Conservation (phyloP, 2,113 vertebrate genomes). For the Tenrec ecaudatus region DNA sequence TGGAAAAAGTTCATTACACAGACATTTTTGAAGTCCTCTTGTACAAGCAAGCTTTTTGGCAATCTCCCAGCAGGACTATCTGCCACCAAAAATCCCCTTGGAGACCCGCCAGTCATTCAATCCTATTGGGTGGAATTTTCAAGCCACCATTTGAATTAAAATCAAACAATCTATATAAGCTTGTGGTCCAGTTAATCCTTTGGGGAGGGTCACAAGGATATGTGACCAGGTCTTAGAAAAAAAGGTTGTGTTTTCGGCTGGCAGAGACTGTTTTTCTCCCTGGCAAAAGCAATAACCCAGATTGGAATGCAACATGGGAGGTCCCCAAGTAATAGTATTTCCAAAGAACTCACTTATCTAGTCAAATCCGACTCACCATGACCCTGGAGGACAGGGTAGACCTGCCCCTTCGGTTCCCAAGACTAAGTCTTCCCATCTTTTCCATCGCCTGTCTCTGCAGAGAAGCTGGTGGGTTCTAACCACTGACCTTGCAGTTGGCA, state of each 20-base stretch:
- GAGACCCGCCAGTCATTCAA: not conserved
- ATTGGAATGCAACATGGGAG: not conserved
- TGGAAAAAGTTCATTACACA: too few species aligned
- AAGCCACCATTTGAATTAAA: not conserved
- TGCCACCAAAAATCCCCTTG: not conserved
- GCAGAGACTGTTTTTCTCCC: not conserved
- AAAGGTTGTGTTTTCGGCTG: not conserved
- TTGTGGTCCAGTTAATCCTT: not conserved
- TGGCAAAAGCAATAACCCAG: not conserved
- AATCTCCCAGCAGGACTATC: not conserved
- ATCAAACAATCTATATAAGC: too few species aligned
- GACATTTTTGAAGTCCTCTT: too few species aligned
- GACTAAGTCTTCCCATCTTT: too few species aligned
- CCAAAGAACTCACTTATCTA: not conserved
- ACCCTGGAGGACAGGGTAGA: too few species aligned
- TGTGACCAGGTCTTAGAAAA: too few species aligned
- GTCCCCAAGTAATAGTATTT: not conserved
- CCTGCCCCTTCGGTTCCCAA: too few species aligned
- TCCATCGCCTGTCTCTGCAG: too few species aligned
- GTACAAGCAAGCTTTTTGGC: not conserved
- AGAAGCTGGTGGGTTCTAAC: too few species aligned
- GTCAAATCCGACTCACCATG: too few species aligned
- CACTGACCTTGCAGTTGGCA: too few species aligned
- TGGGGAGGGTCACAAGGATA: not conserved
- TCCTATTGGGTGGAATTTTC: not conserved